phyloP scores from a whole-genome alignment of 2,797 vertebrate species.

The Poeciliopsis gracilis region DNA sequence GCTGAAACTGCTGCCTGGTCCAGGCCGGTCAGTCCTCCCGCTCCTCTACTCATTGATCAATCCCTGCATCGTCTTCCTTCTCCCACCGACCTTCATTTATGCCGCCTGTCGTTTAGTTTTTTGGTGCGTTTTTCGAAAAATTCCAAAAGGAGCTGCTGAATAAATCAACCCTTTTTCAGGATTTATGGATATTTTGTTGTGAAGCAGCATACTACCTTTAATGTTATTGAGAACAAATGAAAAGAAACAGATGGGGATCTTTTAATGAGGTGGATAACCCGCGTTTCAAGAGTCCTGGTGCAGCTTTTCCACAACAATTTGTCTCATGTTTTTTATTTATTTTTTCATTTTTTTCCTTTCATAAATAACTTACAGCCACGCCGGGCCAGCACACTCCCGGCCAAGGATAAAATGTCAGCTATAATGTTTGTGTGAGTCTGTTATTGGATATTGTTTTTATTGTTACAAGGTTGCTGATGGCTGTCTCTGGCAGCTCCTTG shows the following conservation, averaged over 20 bases:
- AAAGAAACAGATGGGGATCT: neutral
- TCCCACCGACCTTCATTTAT: neutral
- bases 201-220: neutral
- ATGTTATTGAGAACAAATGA: neutral
- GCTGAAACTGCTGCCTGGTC: constrained; percentile 43
- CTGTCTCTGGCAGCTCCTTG: neutral
- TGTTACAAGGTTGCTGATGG: constrained; percentile 20
- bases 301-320: constrained; percentile 3
- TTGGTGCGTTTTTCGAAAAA: constrained; percentile 8
- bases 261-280: neutral
- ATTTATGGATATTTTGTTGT: neutral
- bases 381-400: neutral
- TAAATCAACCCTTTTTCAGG: neutral
- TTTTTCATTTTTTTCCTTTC: neutral
- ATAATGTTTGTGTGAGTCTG: constrained; percentile 14
- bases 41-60: constrained; percentile 27
- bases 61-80: constrained; percentile 5
- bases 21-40: constrained; percentile 48
- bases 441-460: constrained; percentile 17
- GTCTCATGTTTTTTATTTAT: neutral
- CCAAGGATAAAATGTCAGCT: constrained; percentile 17
- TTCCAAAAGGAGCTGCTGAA: constrained; percentile 21
- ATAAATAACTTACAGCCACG: constrained; percentile 4
- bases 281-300: neutral
- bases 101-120: neutral